Evolutionary conservation across 2,113 vertebrate species (phyloP).

Genomic region (Phalacrocorax brasilianus): DNA sequence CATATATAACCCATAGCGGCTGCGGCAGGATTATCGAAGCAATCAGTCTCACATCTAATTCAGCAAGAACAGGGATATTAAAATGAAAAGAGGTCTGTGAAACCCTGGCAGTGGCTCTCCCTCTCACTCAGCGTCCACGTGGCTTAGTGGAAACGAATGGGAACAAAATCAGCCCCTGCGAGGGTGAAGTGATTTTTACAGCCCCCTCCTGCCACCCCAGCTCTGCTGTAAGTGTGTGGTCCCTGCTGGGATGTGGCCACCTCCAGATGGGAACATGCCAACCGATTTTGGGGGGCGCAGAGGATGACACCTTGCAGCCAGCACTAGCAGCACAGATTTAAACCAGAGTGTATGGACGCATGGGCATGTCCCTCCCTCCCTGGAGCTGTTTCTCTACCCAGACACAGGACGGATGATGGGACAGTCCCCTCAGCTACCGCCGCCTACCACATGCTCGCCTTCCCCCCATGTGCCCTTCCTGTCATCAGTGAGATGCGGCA

Average conservation of each 20-base stretch:
- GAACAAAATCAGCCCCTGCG: not conserved
- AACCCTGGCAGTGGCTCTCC: conserved; percentile 31
- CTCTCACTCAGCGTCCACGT: not conserved
- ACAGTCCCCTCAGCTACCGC: rapidly evolving
- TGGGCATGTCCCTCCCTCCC: not conserved
- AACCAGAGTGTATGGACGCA: rapidly evolving
- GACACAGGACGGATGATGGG: rapidly evolving
- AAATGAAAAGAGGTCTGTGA: conserved; percentile 43
- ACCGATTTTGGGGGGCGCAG: not conserved
- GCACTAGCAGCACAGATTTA: not conserved
- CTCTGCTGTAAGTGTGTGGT: not conserved
- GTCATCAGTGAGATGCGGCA: not conserved
- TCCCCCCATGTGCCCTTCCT: not conserved
- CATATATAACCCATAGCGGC: conserved; percentile 35
- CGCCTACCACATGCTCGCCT: rapidly evolving
- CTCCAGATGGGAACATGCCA: rapidly evolving
- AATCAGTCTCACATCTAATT: conserved; percentile 54
- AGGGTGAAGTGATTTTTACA: not conserved
- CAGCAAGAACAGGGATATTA: conserved; percentile 56
- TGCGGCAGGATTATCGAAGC: conserved; percentile 45
- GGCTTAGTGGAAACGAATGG: conserved; percentile 4
- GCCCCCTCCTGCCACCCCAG: not conserved
- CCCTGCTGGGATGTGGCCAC: not conserved
- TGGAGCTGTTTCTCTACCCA: not conserved
- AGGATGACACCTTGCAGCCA: not conserved